Evolutionary conservation across 2,888 invertebrate species (phyloP), one percentile per base, ranked within the genome.

Genomic region (Lasioglossum figueresi): DNA sequence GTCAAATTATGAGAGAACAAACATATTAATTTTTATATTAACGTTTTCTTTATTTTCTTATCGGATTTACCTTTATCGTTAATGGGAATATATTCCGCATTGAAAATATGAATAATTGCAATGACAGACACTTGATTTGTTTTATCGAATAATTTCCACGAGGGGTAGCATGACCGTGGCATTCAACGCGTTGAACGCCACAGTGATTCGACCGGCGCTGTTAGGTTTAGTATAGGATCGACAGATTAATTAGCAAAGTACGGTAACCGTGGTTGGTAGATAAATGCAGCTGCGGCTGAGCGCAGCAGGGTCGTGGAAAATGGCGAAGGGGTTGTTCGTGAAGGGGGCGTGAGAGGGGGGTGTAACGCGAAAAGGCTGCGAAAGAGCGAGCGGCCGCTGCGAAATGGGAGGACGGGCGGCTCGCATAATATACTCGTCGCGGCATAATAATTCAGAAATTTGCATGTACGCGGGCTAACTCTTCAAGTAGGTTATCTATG

Each of bases 401-500:
- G 70, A 78, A 68, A 81, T 37, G 76, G 88, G 79, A 56, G 76
- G 80, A 68, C 37, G 27, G 59, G 59, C 59, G 81, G 87, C 88
- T 88, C 88, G 91, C 90, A 92, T 92, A 92, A 92, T 92, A 91
- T 92, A 92, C 91, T 91, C 91, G 91, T 92, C 91, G 89, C 91
- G 91, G 94, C 93, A 94, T 95, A 95, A 95, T 95, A 95, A 95
- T 94, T 95, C 94, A 94, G 92, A 94, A 95, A 95, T 95, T 95
- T 95, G 94, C 95, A 95, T 95, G 93, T 94, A 95, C 95, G 94
- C 95, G 94, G 94, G 94, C 93, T 94, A 95, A 95, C 95, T 95
- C 94, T 93, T 94, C 95, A 95, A 95, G 95, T 95, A 95, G 95
- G 95, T 95, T 95, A 95, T 95, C 94, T 95, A 95, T 93, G 94